Percentiles rank a stretch among this genome's conserved stretches.
Conservation (phyloP, 2,888 invertebrate genomes). For the Laothoe populi region DNA sequence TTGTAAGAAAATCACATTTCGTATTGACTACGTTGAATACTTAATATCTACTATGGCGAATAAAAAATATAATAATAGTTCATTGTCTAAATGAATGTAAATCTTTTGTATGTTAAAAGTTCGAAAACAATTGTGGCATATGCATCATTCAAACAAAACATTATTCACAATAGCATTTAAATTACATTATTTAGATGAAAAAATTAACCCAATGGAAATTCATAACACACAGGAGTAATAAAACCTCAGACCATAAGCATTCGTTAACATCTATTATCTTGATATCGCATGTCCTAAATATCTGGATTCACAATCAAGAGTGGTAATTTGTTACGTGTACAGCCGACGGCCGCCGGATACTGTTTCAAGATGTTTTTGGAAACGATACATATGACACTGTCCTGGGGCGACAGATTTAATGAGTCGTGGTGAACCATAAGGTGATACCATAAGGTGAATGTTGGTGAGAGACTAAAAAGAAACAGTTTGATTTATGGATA, state of each 20-base stretch:
- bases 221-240: neutral
- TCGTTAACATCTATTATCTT: neutral
- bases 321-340: constrained; percentile 48
- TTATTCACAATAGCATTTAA: neutral
- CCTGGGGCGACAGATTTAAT: constrained; percentile 51
- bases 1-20: constrained; percentile 56
- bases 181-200: too few species aligned
- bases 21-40: constrained; percentile 52
- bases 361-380: constrained; percentile 51
- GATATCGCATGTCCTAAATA: constrained; percentile 28
- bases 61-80: constrained; percentile 44
- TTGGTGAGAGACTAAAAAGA: too few species aligned
- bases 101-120: constrained; percentile 33
- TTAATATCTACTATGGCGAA: constrained; percentile 48
- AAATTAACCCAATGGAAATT: too few species aligned
- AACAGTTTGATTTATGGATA: neutral
- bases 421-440: neutral
- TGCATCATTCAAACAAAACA: neutral
- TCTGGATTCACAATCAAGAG: constrained; percentile 28
- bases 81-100: constrained; percentile 36
- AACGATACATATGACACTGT: constrained; percentile 50
- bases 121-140: neutral
- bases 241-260: neutral
- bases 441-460: neutral
- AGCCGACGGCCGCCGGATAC: constrained; percentile 50